Evolutionary conservation across 2,113 vertebrate genomes (phyloP).

Genomic region (Bambusicola thoracicus): DNA sequence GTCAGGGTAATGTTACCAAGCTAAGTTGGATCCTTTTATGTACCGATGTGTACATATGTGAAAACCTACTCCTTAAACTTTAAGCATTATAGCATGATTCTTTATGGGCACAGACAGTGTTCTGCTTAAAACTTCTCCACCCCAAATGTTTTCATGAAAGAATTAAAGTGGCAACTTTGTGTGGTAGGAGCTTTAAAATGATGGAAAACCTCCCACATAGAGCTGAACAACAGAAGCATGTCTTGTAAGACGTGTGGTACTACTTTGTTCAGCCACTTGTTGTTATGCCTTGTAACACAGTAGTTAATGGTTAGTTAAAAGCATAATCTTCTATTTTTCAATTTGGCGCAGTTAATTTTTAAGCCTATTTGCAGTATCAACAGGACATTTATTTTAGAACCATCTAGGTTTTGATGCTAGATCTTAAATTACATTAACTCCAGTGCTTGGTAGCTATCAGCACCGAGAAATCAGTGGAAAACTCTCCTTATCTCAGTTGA

Average conservation of each 20-base stretch:
- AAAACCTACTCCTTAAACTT: neutral
- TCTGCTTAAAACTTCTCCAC: neutral
- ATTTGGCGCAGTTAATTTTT: constrained; percentile 21
- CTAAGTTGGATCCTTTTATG: neutral
- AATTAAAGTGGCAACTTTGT: neutral
- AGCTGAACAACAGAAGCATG: neutral
- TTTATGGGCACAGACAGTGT: neutral
- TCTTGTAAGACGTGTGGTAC: neutral
- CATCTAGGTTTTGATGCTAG: neutral
- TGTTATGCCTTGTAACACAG: neutral
- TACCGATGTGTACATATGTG: accelerated
- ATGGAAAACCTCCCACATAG: accelerated
- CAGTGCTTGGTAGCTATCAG: neutral
- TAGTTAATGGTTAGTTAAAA: constrained; percentile 27
- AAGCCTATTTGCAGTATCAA: neutral
- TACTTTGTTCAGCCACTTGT: neutral
- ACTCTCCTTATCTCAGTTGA: constrained; percentile 10
- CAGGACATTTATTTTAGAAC: neutral
- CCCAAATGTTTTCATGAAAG: neutral
- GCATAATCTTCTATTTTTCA: neutral
- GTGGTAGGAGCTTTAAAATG: neutral
- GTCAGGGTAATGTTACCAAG: neutral
- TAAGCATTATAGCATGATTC: neutral
- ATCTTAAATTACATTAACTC: neutral
- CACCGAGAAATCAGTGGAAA: neutral